Evolutionary conservation across 2,797 vertebrate genomes (phyloP).

Genomic region (Coendou prehensilis): DNA sequence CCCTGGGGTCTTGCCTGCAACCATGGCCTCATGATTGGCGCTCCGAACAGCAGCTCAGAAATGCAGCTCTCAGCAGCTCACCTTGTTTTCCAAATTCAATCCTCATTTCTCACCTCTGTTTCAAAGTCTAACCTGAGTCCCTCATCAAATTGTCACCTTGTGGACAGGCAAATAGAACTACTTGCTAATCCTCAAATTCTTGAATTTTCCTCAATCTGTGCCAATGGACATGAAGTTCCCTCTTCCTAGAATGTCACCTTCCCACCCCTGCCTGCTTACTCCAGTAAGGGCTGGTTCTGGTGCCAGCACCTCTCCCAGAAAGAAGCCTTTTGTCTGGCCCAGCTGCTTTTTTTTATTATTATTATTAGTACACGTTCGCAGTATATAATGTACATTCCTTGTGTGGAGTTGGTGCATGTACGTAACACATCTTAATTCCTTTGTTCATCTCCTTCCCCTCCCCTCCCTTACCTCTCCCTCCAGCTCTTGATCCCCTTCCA

Average conservation of each 20-base stretch:
- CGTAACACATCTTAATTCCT: not conserved
- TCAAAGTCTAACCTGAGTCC: not conserved
- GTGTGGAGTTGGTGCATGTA: not conserved
- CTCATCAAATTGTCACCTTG: not conserved
- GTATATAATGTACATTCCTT: not conserved
- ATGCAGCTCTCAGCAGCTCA: no score
- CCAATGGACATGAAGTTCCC: not conserved
- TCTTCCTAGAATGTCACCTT: not conserved
- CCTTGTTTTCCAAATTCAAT: not conserved
- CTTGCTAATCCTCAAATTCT: not conserved
- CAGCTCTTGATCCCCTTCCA: not conserved
- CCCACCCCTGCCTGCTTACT: not conserved
- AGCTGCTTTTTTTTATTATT: not conserved
- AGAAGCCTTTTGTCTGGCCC: not conserved
- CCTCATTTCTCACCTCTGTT: not conserved
- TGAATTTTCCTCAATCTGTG: not conserved
- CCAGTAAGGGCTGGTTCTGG: not conserved
- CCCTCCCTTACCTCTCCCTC: not conserved
- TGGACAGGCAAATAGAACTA: not conserved
- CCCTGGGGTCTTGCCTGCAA: not conserved
- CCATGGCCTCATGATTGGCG: rapidly evolving
- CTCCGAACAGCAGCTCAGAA: not conserved
- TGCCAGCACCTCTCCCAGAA: rapidly evolving
- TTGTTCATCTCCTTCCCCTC: not conserved
- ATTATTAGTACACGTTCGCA: not conserved